Percentiles rank a stretch among this genome's conserved stretches.
Conservation (phyloP, 2,797 vertebrate genomes). For the Glossophaga mutica region DNA sequence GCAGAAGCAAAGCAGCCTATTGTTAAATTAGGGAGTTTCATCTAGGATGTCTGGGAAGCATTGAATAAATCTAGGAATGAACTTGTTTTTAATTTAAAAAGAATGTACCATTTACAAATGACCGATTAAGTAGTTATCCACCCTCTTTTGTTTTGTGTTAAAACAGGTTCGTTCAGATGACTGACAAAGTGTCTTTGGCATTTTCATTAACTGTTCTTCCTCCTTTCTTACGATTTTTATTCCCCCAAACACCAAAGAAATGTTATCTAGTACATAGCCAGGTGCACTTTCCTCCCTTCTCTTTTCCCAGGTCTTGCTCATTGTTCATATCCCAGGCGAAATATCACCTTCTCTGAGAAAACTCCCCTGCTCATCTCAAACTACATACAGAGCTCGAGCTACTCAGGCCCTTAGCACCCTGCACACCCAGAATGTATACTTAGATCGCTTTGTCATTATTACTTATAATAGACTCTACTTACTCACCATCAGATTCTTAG, state of each 20-base stretch:
- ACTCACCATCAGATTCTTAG: background rate
- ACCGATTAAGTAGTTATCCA: conserved; percentile 1
- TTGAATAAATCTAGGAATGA: conserved; percentile 18
- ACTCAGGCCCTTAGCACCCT: background rate
- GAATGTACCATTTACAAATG: conserved; percentile 2
- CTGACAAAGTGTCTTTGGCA: background rate
- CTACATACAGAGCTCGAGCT: background rate
- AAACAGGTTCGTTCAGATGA: background rate
- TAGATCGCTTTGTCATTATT: background rate
- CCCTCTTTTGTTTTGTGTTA: background rate
- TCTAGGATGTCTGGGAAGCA: background rate
- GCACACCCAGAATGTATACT: background rate
- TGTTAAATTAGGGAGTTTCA: conserved; percentile 1
- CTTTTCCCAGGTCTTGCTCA: background rate
- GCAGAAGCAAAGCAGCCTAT: background rate
- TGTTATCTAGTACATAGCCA: background rate
- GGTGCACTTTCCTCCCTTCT: background rate
- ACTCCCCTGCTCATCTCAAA: background rate
- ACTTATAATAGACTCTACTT: background rate
- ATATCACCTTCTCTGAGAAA: background rate
- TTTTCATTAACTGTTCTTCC: background rate
- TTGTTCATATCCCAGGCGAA: background rate
- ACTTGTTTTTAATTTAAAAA: conserved; percentile 36
- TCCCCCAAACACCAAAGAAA: background rate
- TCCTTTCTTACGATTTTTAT: background rate